Evolutionary conservation across 92 coral and sea anemone genomes (phyloP).

Genomic region (Siderastrea radians): DNA sequence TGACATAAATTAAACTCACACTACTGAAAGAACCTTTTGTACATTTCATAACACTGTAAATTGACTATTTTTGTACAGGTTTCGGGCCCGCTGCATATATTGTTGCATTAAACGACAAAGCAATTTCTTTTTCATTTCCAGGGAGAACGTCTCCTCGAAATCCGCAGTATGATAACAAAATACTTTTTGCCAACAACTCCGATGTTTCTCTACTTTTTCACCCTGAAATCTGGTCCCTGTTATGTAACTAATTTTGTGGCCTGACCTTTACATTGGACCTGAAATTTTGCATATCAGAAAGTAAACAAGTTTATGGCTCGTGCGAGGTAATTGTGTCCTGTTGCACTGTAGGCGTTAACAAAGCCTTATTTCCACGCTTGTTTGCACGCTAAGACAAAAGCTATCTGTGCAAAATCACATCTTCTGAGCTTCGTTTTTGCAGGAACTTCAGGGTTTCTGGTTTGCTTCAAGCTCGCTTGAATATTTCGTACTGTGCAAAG

Average conservation of each 20-base stretch:
- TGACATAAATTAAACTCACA: neutral
- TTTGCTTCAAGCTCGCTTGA: neutral
- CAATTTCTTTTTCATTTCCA: neutral
- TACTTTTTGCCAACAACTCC: neutral
- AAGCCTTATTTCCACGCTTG: neutral
- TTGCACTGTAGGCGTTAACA: neutral
- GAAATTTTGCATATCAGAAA: neutral
- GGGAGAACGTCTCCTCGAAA: neutral
- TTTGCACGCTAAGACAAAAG: neutral
- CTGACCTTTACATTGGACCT: neutral
- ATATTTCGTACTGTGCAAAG: neutral
- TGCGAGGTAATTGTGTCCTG: neutral
- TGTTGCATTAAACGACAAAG: neutral
- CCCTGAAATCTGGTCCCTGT: neutral
- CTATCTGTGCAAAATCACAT: neutral
- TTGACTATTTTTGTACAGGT: constrained; percentile 7
- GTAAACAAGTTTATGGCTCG: neutral
- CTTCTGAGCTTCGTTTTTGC: neutral
- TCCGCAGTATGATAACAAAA: neutral
- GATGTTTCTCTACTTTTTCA: too few relatives aligned
- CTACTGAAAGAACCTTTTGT: neutral
- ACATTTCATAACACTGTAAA: neutral
- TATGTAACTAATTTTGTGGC: neutral
- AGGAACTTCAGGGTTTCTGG: neutral
- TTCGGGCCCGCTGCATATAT: neutral